Conservation (phyloP, 2,113 vertebrate species). For the Phoenicopterus ruber region DNA sequence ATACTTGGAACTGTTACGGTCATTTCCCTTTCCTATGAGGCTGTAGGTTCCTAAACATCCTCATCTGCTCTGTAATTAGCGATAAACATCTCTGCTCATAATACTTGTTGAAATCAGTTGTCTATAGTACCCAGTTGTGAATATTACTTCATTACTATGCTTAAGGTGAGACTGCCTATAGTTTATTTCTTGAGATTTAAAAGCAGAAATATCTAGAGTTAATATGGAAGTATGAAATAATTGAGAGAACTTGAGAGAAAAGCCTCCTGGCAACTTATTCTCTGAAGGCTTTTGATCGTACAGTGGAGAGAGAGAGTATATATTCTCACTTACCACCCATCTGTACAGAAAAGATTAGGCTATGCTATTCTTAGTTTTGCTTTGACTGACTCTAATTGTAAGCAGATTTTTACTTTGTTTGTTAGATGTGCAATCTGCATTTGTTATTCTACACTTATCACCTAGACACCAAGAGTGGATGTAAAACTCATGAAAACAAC, state of each 20-base stretch:
- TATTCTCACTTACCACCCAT: not conserved
- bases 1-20: not conserved
- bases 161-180: not conserved
- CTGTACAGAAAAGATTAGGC: not conserved
- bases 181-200: not conserved
- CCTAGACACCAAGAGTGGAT: not conserved
- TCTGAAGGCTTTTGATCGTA: not conserved
- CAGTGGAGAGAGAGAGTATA: not conserved
- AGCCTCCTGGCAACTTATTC: not conserved
- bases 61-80: not conserved
- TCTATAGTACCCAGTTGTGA: not conserved
- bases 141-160: not conserved
- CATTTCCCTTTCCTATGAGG: not conserved
- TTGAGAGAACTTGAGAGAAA: not conserved
- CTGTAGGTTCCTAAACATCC: not conserved
- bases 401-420: not conserved
- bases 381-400: not conserved
- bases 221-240: not conserved
- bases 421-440: not conserved
- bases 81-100: not conserved
- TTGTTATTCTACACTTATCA: not conserved
- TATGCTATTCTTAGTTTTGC: not conserved
- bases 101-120: not conserved
- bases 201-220: not conserved
- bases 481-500: not conserved